These are phyloP conservation scores for Podarcis lilfordi DNA, from an alignment of 2,797 vertebrate genomes.

Conservation along the genomic window DNA sequence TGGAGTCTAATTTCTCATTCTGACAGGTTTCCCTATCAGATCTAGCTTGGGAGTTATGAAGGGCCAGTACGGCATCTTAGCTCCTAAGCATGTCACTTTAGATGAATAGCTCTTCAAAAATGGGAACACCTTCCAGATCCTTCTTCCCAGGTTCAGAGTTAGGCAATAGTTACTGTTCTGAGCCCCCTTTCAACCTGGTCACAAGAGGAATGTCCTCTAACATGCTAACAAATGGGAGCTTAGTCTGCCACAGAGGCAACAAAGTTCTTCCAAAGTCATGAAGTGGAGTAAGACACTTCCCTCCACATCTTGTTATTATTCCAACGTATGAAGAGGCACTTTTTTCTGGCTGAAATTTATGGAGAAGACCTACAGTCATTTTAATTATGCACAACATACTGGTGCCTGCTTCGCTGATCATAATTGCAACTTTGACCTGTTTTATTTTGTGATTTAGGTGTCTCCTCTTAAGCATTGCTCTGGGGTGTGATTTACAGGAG, in stretches of 20 bases:
- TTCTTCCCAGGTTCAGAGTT: conserved; percentile 35
- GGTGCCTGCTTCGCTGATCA: conserved; percentile 73
- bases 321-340: conserved; percentile 64
- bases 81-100: conserved; percentile 45
- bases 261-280: conserved; percentile 74
- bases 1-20: conserved; percentile 54
- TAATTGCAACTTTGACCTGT: conserved; percentile 70
- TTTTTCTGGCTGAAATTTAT: conserved; percentile 69
- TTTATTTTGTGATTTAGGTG: conserved; percentile 75
- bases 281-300: conserved; percentile 57
- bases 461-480: conserved; percentile 60
- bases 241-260: conserved; percentile 47
- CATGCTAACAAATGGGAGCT: conserved; percentile 53
- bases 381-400: conserved; percentile 69
- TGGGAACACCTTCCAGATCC: conserved; percentile 39
- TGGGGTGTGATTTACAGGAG: conserved; percentile 61
- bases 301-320: conserved; percentile 64
- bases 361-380: conserved; percentile 69
- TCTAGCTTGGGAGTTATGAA: conserved; percentile 52
- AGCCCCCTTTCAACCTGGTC: conserved; percentile 48
- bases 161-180: conserved; percentile 44
- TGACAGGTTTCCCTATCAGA: conserved; percentile 56
- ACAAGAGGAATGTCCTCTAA: conserved; percentile 44
- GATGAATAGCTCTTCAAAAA: conserved; percentile 49
- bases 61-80: conserved; percentile 32